Evolutionary conservation across 1,140 invertebrate species (phyloP), one percentile per base, ranked within the genome.

Genomic region (Heterodera carotae): DNA sequence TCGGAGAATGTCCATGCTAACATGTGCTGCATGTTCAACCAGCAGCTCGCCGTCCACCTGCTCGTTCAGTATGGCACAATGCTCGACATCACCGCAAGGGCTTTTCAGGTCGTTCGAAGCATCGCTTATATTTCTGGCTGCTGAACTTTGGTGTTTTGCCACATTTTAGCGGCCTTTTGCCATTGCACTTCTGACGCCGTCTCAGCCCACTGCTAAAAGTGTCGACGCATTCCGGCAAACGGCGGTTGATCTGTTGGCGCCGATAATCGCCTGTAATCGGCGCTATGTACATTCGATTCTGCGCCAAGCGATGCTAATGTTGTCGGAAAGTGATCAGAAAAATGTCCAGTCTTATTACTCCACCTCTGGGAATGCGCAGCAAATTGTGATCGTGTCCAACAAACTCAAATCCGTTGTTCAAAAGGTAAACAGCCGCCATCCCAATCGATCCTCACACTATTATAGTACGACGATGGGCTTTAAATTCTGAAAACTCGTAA

Each of bases 1-100:
- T 84, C 83, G 18, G 83, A 84, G 56, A 84, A 81, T 82, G 53
- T 84, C 22, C 82, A 84, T 64, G 84, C 81, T 15, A 85, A 84
- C 27, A 59, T 76, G 25, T 48, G 72, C 27, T 76, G 36, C 29
- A 34, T 84, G 22, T 84, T 75, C 39, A 86, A 86, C 68, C 83
- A 84, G 64, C 82, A 80, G 56, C 29, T 84, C n/a, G 83, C 73
- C 25, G 18, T 86, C 7, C 81, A 82, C 62, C 76, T 77, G 27
- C 62, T 84, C 12, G 69, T 84, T 31, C 80, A 86, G 25, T 75
- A 84, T 72, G 66, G 76, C 10, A 84, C 84, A 31, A 75, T 84
- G 71, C 66, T 84, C 2, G 83, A 84, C 71, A 69, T 84, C 18
- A 82, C 83, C n/a, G 83, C 83, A 15, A 66, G 83, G 62, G 83